phyloP scores from a whole-genome alignment of 2,113 vertebrate genomes.

The Erythrocebus patas region DNA sequence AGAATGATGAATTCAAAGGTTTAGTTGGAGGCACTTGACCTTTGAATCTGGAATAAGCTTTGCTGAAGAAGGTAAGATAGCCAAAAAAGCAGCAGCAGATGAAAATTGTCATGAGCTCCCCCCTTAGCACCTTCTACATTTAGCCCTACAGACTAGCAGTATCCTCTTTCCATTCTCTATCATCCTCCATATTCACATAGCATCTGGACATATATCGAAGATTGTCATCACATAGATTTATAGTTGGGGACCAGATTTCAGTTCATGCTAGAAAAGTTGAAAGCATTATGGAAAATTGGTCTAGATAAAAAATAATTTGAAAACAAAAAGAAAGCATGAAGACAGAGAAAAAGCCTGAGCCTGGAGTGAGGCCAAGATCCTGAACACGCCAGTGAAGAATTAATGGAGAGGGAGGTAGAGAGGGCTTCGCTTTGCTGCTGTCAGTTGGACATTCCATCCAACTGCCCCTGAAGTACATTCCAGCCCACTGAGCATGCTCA shows the following conservation, averaged over 20 bases:
- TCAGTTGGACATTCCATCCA: conserved; percentile 72
- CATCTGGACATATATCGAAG: neutral
- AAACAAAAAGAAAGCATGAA: neutral
- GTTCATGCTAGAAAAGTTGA: neutral
- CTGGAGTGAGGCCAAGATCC: neutral
- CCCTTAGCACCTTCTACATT: neutral
- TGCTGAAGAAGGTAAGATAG: neutral
- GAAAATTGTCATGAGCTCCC: neutral
- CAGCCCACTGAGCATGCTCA: conserved; percentile 56
- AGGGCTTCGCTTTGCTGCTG: neutral
- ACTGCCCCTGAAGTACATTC: conserved; percentile 67
- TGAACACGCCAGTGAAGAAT: neutral
- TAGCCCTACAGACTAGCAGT: neutral
- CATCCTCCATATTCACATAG: neutral
- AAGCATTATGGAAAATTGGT: neutral
- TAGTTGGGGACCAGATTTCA: neutral
- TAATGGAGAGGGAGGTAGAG: neutral
- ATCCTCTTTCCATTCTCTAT: neutral
- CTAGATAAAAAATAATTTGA: neutral
- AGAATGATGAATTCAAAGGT: neutral
- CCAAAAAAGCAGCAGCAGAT: neutral
- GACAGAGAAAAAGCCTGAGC: neutral
- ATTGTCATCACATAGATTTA: neutral
- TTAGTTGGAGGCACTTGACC: neutral
- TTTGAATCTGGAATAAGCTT: neutral